These are phyloP conservation scores for Empis stercorea DNA, from an alignment of 2,888 invertebrate species.

Conservation along the genomic window DNA sequence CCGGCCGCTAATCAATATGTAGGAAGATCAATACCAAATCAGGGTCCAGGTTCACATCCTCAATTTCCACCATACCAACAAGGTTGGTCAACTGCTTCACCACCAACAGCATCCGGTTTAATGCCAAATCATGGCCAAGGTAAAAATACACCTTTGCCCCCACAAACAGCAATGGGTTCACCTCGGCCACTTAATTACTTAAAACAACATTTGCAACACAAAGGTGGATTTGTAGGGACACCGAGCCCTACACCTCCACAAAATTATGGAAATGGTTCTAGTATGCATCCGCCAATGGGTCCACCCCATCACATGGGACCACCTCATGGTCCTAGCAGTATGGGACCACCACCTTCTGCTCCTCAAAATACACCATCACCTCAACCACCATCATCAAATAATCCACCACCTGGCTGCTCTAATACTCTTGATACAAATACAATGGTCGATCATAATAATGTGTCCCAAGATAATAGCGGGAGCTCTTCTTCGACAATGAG, in stretches of 20 bases:
- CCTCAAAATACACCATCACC: conserved; percentile 34
- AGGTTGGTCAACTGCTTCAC: conserved; percentile 28
- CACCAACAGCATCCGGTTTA: conserved; percentile 26
- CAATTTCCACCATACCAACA: conserved; percentile 36
- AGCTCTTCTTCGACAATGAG: conserved; percentile 31
- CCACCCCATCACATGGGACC: conserved; percentile 43
- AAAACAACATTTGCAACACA: conserved; percentile 58
- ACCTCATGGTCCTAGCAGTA: conserved; percentile 46
- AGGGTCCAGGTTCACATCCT: conserved; percentile 35
- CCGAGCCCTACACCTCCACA: conserved; percentile 47
- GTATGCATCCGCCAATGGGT: conserved; percentile 45
- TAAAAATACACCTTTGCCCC: conserved; percentile 36
- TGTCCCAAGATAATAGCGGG: conserved; percentile 50
- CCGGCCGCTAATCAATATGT: conserved; percentile 39
- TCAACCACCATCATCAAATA: conserved; percentile 18
- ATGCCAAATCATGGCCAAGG: conserved; percentile 34
- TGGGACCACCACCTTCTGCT: conserved; percentile 47
- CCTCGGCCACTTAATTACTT: conserved; percentile 48
- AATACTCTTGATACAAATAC: conserved; percentile 21
- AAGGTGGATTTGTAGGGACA: conserved; percentile 46
- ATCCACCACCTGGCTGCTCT: conserved; percentile 12
- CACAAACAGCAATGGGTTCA: conserved; percentile 35
- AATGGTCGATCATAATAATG: conserved; percentile 28
- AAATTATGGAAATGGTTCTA: conserved; percentile 37
- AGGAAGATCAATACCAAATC: conserved; percentile 43